Evolutionary conservation across 2,888 invertebrate species (phyloP), one percentile per base, ranked within the genome.

Genomic region (Cataglyphis cursor): DNA sequence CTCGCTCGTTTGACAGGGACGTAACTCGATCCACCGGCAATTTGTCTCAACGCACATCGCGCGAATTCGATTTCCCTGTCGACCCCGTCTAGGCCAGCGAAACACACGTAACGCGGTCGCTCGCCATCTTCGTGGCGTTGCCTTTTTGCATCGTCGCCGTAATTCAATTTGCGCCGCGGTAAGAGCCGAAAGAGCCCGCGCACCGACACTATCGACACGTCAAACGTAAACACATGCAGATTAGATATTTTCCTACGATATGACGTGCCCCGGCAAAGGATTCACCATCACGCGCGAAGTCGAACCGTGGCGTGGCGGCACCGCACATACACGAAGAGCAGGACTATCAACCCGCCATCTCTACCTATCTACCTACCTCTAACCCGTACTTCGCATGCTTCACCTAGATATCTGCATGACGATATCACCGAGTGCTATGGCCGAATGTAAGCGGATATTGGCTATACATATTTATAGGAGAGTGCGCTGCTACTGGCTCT

Each of bases 181-280:
- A 89, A 89, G 85, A 90, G 88, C 81, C 84, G 76, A 85, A 88
- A 87, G 85, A 82, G 82, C 82, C 82, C 64, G 21, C 66, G 78
- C 75, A 62, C 81, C 54, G 73, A 62, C 78, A 74, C 85, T 90
- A 91, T 91, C 90, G 91, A 86, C 89, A 87, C 89, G 90, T 92
- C 91, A 93, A 92, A 93, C 90, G 90, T 90, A 93, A 93, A 92
- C 92, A 89, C 90, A 93, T 93, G 93, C 93, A 93, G 91, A 93
- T 93, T 93, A 91, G 90, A 92, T 92, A 89, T 93, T 93, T 93
- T 91, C 90, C 88, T 82, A 89, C 87, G 90, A 91, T 90, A 90
- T 84, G 87, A 88, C 87, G 89, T n/a, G 51, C 51, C 51, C 80
- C 48, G 86, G 90, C 89, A 92, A 92, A 93, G 92, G 92, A 92